Evolutionary conservation across 2,797 vertebrate genomes (phyloP).

Genomic region (Peromyscus attwateri): DNA sequence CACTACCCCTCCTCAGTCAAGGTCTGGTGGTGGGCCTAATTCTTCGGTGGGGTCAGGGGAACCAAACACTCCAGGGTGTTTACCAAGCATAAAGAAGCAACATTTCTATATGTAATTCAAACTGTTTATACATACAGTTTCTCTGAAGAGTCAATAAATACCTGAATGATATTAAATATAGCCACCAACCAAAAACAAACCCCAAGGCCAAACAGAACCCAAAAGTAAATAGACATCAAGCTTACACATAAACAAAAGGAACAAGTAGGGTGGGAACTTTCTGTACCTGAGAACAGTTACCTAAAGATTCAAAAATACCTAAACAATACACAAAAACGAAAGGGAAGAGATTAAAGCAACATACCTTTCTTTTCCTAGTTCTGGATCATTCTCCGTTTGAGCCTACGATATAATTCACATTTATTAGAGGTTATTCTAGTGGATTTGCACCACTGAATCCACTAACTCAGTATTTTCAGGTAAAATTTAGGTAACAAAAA

Average conservation of each 20-base stretch:
- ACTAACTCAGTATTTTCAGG: neutral
- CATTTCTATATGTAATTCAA: conserved; percentile 61
- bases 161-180: neutral
- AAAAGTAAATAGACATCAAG: neutral
- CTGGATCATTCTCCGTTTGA: conserved; percentile 79
- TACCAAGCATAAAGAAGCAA: conserved; percentile 44
- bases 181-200: neutral
- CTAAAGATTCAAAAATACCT: conserved; percentile 44
- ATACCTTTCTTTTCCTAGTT: conserved; percentile 84
- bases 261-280: neutral
- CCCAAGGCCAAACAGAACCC: neutral
- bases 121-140: conserved; percentile 31
- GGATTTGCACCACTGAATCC: conserved; percentile 35
- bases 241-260: neutral
- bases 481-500: conserved; percentile 64
- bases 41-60: too few species aligned
- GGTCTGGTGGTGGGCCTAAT: too few species aligned
- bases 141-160: conserved; percentile 37
- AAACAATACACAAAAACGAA: conserved; percentile 34
- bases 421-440: neutral
- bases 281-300: neutral
- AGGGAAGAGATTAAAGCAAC: conserved; percentile 66
- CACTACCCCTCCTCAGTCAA: too few species aligned
- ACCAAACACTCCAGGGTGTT: neutral
- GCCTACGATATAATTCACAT: conserved; percentile 82